Conservation (phyloP, 2,888 invertebrate species). For the Lissocephala sabroskyi region DNA sequence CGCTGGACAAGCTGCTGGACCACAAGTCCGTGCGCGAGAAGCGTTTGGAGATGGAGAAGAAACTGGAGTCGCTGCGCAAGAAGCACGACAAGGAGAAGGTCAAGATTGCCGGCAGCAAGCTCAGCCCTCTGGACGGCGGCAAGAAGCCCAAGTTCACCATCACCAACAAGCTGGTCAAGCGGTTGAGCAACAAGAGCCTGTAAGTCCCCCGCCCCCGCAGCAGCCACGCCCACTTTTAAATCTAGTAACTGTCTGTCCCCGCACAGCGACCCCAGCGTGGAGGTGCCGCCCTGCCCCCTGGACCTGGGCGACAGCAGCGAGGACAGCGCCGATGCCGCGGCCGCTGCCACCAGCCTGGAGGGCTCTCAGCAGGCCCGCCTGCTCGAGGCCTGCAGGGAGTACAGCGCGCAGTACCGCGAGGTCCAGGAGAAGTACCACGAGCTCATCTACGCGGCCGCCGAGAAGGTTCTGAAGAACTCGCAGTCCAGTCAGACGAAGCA, state of each 20-base stretch:
- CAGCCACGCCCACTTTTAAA: no score
- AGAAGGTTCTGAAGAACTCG: conserved; percentile 85
- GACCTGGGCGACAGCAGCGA: conserved; percentile 73
- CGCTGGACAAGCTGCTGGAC: conserved; percentile 84
- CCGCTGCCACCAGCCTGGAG: conserved; percentile 71
- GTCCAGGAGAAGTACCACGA: conserved; percentile 90
- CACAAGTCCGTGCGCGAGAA: conserved; percentile 89
- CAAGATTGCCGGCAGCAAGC: conserved; percentile 76
- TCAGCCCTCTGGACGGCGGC: conserved; percentile 76
- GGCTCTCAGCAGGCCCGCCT: conserved; percentile 79
- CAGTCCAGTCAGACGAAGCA: conserved; percentile 87
- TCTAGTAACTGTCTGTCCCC: conserved; percentile 69
- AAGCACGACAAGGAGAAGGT: conserved; percentile 86
- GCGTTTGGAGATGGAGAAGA: conserved; percentile 87
- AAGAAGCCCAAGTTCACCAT: conserved; percentile 82
- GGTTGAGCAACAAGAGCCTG: conserved; percentile 85
- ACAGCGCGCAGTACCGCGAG: conserved; percentile 81
- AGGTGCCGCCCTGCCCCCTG: conserved; percentile 72
- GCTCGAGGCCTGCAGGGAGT: conserved; percentile 78
- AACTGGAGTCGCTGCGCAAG: conserved; percentile 85
- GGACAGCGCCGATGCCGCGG: conserved; percentile 58
- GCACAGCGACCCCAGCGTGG: conserved; percentile 69
- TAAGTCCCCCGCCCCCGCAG: conserved; percentile 74
- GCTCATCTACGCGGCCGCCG: conserved; percentile 81
- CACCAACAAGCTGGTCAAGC: conserved; percentile 82